Conservation (phyloP, 1,140 invertebrate species). For the Euglossa dilemma region DNA sequence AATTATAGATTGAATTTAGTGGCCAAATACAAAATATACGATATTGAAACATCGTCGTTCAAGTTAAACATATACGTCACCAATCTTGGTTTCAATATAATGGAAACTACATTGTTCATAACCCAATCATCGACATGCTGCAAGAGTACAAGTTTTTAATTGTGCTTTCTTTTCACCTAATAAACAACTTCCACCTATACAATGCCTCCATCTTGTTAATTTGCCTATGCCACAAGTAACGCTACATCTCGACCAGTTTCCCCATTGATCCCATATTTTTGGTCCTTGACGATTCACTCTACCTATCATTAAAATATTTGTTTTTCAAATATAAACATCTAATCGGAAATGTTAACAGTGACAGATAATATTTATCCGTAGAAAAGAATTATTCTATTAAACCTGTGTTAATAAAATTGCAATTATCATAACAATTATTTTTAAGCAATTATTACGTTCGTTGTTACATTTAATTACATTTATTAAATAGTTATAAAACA, state of each 20-base stretch:
- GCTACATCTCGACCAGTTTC: conserved; percentile 80
- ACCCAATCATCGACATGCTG: conserved; percentile 71
- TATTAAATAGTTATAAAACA: not conserved
- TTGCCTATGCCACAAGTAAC: conserved; percentile 81
- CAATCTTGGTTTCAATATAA: conserved; percentile 59
- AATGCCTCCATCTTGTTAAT: conserved; percentile 80
- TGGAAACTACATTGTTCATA: not conserved
- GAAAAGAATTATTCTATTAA: not conserved
- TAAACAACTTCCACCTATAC: conserved; percentile 78
- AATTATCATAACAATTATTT: not conserved
- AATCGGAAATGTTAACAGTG: not conserved
- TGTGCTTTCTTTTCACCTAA: conserved; percentile 82
- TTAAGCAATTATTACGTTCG: not conserved
- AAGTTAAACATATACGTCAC: conserved; percentile 63
- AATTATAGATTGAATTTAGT: not conserved
- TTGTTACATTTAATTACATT: not conserved
- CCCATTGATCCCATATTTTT: conserved; percentile 82
- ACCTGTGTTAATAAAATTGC: not conserved
- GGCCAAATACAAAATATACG: not conserved
- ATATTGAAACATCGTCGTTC: not conserved
- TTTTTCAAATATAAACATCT: not conserved
- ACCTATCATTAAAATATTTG: conserved; percentile 27
- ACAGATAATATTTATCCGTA: not conserved
- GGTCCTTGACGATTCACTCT: conserved; percentile 49
- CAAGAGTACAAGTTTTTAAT: conserved; percentile 80